Evolutionary conservation across 2,113 vertebrate species (phyloP).

Genomic region (Entomyzon cyanotis): DNA sequence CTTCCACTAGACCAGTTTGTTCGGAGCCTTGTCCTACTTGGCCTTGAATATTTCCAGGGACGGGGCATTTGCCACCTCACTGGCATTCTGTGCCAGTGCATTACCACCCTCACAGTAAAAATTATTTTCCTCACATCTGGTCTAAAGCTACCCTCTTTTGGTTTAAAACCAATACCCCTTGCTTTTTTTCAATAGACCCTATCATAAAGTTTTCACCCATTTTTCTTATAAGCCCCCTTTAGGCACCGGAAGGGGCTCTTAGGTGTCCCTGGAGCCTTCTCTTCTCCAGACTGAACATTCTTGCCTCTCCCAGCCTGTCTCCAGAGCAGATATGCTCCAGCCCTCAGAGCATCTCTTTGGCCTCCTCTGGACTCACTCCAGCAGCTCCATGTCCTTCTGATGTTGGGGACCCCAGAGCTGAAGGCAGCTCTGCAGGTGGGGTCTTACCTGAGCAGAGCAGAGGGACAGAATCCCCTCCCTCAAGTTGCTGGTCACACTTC

Average conservation of each 20-base stretch:
- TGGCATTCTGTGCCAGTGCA: neutral
- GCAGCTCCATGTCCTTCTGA: neutral
- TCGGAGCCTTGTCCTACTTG: neutral
- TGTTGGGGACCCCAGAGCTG: neutral
- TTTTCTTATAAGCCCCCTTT: neutral
- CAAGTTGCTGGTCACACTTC: accelerated
- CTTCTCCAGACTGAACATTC: neutral
- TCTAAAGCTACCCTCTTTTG: neutral
- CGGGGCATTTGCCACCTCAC: neutral
- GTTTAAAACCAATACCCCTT: neutral
- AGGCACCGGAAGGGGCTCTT: neutral
- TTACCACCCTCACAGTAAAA: neutral
- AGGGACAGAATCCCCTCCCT: neutral
- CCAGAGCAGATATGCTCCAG: neutral
- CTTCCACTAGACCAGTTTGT: neutral
- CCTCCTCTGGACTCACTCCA: neutral
- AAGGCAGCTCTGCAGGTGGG: neutral
- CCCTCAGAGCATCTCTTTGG: accelerated
- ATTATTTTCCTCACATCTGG: neutral
- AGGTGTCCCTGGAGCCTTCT: neutral
- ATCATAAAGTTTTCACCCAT: neutral
- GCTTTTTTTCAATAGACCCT: neutral
- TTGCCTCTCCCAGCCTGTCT: neutral
- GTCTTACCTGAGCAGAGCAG: neutral
- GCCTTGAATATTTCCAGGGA: neutral